Percentiles rank a stretch among this genome's conserved stretches.
These are phyloP conservation scores for Parasteatoda lunata DNA, from an alignment of 2,888 invertebrate genomes.

Conservation along the genomic window DNA sequence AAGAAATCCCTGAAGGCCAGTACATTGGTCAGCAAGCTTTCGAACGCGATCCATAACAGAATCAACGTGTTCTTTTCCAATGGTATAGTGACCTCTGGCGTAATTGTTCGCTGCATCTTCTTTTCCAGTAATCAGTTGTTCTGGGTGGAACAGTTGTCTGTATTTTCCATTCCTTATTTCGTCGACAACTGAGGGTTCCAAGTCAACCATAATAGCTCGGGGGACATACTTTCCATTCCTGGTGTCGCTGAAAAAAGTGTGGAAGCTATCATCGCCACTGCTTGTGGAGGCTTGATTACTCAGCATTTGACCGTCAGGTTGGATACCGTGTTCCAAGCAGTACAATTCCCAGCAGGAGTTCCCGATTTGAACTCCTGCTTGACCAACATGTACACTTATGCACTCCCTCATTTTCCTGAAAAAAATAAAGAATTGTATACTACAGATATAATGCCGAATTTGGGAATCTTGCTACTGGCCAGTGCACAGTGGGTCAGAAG, in stretches of 20 bases:
- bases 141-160: conserved; percentile 74
- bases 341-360: conserved; percentile 72
- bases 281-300: conserved; percentile 71
- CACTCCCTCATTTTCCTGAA: conserved; percentile 74
- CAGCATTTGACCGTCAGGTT: conserved; percentile 73
- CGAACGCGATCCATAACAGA: conserved; percentile 80
- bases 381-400: conserved; percentile 76
- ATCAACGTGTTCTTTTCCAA: conserved; percentile 84
- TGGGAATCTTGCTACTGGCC: too few relatives aligned
- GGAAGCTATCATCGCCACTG: conserved; percentile 89
- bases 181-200: conserved; percentile 89
- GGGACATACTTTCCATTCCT: conserved; percentile 91
- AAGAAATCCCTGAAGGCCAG: conserved; percentile 73
- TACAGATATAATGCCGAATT: too few relatives aligned
- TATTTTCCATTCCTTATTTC: conserved; percentile 75
- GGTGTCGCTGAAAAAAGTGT: conserved; percentile 84
- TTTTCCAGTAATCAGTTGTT: conserved; percentile 74
- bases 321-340: conserved; percentile 76
- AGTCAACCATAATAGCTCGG: conserved; percentile 87
- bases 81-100: conserved; percentile 81
- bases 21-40: conserved; percentile 72
- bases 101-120: conserved; percentile 76
- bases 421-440: too few relatives aligned
- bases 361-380: conserved; percentile 77
- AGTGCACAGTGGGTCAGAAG: too few relatives aligned